phyloP scores from a whole-genome alignment of 2,888 invertebrate species.

The Drosophila macrospina region DNA sequence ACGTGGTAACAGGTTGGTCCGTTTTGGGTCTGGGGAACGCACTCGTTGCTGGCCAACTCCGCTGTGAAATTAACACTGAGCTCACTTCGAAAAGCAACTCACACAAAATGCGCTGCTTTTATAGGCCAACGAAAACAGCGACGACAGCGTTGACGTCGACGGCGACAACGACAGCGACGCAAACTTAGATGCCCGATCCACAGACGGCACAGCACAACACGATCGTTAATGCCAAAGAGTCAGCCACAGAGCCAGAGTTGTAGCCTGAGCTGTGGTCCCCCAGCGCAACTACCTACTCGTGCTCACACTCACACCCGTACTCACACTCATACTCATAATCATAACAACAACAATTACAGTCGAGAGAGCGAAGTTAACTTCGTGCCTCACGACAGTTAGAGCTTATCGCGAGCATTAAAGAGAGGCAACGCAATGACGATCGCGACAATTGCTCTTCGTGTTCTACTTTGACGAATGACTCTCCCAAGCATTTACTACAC shows the following conservation, averaged over 20 bases:
- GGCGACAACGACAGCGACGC: conserved; percentile 17
- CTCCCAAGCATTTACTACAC: conserved; percentile 10
- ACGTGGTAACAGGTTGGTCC: conserved; percentile 52
- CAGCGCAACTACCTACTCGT: neutral
- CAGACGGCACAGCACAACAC: conserved; percentile 23
- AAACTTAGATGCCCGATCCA: conserved; percentile 38
- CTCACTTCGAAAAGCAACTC: conserved; percentile 80
- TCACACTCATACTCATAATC: conserved; percentile 14
- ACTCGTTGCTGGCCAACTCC: conserved; percentile 76
- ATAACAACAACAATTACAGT: conserved; percentile 13
- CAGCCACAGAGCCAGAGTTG: conserved; percentile 25
- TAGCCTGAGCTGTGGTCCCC: conserved; percentile 8
- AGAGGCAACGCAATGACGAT: conserved; percentile 16
- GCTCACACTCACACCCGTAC: neutral
- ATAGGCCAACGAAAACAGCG: conserved; percentile 63
- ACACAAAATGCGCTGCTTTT: conserved; percentile 82
- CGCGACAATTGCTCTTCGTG: conserved; percentile 22
- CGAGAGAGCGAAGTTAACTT: conserved; percentile 30
- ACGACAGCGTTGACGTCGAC: conserved; percentile 31
- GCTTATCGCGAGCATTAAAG: conserved; percentile 44
- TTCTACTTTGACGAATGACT: conserved; percentile 16
- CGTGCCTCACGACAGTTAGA: conserved; percentile 33
- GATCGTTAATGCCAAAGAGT: conserved; percentile 73
- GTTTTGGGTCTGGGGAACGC: conserved; percentile 15
- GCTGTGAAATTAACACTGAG: conserved; percentile 83